Percentiles rank a stretch among this genome's conserved stretches.
Conservation (phyloP, 2,797 vertebrate species). For the Pangasius mekongensis region DNA sequence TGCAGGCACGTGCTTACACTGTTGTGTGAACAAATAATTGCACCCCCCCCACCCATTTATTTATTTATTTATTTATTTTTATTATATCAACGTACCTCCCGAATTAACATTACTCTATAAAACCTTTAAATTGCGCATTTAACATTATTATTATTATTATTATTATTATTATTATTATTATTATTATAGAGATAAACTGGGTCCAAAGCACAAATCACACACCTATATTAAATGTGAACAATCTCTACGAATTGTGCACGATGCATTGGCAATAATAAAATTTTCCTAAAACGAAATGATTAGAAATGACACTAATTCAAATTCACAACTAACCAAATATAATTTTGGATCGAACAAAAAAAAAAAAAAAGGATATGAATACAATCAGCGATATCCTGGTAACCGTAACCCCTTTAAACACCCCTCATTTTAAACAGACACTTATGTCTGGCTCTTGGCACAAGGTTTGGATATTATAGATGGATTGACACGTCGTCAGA, state of each 20-base stretch:
- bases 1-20: not conserved
- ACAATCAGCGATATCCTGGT: not conserved
- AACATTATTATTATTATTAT: constrained; percentile 18
- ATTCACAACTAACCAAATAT: not conserved
- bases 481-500: not conserved
- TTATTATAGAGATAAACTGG: not conserved
- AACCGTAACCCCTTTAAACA: not conserved
- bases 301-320: not conserved
- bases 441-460: not conserved
- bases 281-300: not conserved
- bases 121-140: not conserved
- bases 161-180: constrained; percentile 18
- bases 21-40: not conserved
- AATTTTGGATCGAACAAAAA: not conserved
- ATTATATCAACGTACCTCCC: not conserved
- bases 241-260: not conserved
- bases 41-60: too few relatives aligned
- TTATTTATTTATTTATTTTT: not conserved
- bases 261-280: not conserved
- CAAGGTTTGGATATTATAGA: not conserved
- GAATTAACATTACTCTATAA: not conserved
- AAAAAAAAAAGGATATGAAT: not conserved
- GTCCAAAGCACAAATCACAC: not conserved
- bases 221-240: not conserved
- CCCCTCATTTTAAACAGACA: too few relatives aligned